Percentiles rank a stretch among this genome's conserved stretches.
Evolutionary conservation across 2,797 vertebrate genomes (phyloP).

Genomic region (Tachyglossus aculeatus): DNA sequence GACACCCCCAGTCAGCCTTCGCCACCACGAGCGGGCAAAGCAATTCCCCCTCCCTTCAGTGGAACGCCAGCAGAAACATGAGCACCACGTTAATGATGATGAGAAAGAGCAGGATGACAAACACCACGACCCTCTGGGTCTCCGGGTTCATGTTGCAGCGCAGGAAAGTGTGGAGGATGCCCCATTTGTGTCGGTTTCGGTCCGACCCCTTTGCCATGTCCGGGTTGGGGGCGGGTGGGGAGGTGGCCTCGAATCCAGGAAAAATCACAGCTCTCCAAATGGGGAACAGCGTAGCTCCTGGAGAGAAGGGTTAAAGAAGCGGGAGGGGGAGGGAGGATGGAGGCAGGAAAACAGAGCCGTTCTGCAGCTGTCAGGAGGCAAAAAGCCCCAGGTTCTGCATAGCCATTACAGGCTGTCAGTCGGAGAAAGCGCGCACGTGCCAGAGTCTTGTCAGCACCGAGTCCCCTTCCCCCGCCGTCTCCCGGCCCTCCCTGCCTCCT

Average conservation of each 20-base stretch:
- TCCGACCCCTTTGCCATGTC: constrained; percentile 79
- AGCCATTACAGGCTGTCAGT: constrained; percentile 11
- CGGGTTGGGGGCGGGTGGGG: neutral
- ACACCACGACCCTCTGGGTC: constrained; percentile 92
- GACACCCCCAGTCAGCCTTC: constrained; percentile 65
- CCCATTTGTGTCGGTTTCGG: constrained; percentile 79
- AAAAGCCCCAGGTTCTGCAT: constrained; percentile 1
- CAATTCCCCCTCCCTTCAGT: constrained; percentile 71
- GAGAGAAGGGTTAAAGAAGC: neutral
- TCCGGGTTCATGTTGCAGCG: constrained; percentile 94
- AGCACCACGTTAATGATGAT: constrained; percentile 97
- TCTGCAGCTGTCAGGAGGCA: constrained; percentile 46
- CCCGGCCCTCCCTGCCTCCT: neutral
- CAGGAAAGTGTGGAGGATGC: constrained; percentile 82
- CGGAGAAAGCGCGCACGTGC: constrained; percentile 36
- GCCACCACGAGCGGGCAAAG: neutral
- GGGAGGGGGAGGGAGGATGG: neutral
- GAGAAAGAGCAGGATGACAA: constrained; percentile 93
- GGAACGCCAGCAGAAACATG: constrained; percentile 94
- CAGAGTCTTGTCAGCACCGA: neutral
- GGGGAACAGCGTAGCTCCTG: constrained; percentile 20
- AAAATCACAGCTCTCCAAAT: constrained; percentile 4
- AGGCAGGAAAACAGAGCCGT: constrained; percentile 35
- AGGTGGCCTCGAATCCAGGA: neutral
- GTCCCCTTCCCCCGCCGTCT: neutral